phyloP scores from a whole-genome alignment of 2,113 vertebrate species.

The Numida meleagris region DNA sequence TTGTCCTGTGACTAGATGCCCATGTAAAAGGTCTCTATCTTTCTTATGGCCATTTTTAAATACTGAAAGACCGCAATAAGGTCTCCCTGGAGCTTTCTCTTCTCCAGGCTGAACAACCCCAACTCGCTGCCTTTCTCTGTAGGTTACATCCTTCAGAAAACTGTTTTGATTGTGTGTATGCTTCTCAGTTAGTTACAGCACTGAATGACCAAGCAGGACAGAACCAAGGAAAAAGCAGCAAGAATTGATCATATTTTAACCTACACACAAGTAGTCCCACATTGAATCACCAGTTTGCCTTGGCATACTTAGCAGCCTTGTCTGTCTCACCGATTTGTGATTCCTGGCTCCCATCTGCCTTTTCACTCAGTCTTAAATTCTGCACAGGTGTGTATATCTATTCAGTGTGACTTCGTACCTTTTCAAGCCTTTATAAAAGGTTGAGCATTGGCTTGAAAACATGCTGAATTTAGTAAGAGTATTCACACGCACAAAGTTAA shows the following conservation, averaged over 20 bases:
- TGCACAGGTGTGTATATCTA: rapidly evolving
- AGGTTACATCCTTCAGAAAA: not conserved
- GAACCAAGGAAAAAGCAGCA: not conserved
- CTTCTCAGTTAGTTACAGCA: not conserved
- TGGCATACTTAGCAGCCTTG: not conserved
- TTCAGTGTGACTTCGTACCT: not conserved
- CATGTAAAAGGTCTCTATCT: not conserved
- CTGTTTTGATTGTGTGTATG: not conserved
- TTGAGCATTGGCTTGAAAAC: not conserved
- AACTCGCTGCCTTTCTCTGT: not conserved
- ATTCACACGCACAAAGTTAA: rapidly evolving
- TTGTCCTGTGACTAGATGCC: not conserved
- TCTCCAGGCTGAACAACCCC: not conserved
- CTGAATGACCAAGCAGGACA: not conserved
- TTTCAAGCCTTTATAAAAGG: not conserved
- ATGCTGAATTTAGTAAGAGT: not conserved
- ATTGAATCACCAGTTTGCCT: not conserved
- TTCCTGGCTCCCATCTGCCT: not conserved
- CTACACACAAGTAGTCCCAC: not conserved
- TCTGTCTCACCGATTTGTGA: not conserved
- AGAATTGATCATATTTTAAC: not conserved
- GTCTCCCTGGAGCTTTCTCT: not conserved
- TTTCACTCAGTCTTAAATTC: not conserved
- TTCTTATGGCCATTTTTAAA: not conserved
- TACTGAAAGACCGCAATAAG: not conserved